Evolutionary conservation across 2,113 vertebrate genomes (phyloP), one percentile per base, ranked within the genome.

Genomic region (Casuarius casuarius): DNA sequence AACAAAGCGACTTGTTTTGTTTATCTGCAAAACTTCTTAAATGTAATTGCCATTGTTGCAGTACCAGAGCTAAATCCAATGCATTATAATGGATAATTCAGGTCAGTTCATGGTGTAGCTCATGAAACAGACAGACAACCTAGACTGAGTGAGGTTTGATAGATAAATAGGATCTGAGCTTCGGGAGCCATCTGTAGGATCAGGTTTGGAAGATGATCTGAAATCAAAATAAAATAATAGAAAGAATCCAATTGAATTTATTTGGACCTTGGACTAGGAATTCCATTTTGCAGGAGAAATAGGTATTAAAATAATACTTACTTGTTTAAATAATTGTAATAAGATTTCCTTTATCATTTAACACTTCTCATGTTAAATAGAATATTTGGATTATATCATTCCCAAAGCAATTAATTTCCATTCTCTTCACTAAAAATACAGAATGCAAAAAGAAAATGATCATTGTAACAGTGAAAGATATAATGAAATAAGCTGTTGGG

Each of bases 371-470:
- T 72, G 17, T 54, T 84, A 89, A 95, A 71, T 20, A 56, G 46
- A 84, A n/a, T 67, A 61, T 89, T 84, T 90, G 87, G 66, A 87
- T 94, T 83, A 71, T 14, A 17, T 72, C 81, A 82, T 75, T 87
- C 11, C 28, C 87, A 38, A 75, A 72, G 77, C 48, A 91, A 87
- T 68, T 91, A 3, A 68, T 83, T 95, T 87, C 2, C 18, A 35
- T 84, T 84, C 40, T 86, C 44, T 72, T 78, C 72, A 76, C 10
- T 68, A 87, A 85, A 65, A 84, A 35, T 63, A 3, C 28, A 88
- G 21, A 65, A 91, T 65, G n/a, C 11, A 79, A 75, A 95, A 87
- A 52, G 49, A 52, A 14, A 40, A 54, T 21, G 10, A 21, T 56
- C 58, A 65, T 7, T 40, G 29, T 63, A 89, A 95, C 11, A 66